Base-by-base conservation (phyloP, 2,888 invertebrate species). In the Morpho achilles region DNA sequence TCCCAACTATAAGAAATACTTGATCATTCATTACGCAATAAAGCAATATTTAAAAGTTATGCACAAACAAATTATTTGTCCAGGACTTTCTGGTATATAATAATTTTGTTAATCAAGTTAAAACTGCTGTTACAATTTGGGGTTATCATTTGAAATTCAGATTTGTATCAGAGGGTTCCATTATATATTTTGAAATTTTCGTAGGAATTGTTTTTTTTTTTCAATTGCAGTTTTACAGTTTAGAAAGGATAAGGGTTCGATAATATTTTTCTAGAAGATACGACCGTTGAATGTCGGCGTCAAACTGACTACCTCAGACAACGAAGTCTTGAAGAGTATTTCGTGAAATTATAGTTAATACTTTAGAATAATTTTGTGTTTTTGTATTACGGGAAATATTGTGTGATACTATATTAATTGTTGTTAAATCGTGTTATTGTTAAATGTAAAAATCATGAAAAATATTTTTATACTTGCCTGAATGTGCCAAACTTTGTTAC, bases 221-320 rank as follows among this genome's bases (percentile, higher is more conserved):
- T 77, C 69, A 74, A 77, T 87, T 88, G 65, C 88, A 88, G 87
- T 87, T 79, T 84, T 80, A 74, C 87, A 84, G 76, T 87, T 86
- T 88, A 87, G 83, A 88, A 77, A 80, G 82, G 70, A 82, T 88
- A 87, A 86, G 85, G 78, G 83, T 87, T 71, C 84, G 84, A 71
- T 88, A 87, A 84, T 67, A 10, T 82, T 82, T 80, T 84, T 85
- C 77, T 85, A 84, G 84, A 84, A 82, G 72, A 72, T 71, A 64
- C 69, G 68, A 67, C 64, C 66, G 51, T 69, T 72, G 69, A 69
- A 66, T 62, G 67, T 68, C 68, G 69, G 71, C 62, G 60, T 68
- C 66, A 45, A 67, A 59, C 47, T 58, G 59, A 51, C 61, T 59
- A 60, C 67, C 58, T 59, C 68, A 61, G 65, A 65, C 57, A 60